Conservation (phyloP, 2,797 vertebrate species). For the Anas bahamensis region DNA sequence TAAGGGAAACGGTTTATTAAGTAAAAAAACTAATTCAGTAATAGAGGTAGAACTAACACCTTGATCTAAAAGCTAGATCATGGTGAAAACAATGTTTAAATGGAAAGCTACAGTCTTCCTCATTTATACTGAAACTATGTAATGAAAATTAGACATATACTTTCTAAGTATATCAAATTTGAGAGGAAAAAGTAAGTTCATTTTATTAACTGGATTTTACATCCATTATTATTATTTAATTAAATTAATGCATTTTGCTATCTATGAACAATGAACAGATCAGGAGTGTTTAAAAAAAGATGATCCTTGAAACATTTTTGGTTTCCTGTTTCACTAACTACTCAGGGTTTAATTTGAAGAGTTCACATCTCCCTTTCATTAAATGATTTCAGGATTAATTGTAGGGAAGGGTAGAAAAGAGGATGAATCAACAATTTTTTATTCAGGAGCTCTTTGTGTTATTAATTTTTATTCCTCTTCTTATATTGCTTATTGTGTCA, state of each 20-base stretch:
- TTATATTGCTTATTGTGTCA: not conserved
- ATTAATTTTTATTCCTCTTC: constrained; percentile 24
- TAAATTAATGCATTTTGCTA: constrained; percentile 49
- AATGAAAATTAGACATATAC: not conserved
- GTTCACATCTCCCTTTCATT: constrained; percentile 33
- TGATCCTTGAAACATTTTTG: constrained; percentile 43
- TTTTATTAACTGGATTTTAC: not conserved
- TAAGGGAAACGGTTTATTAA: not conserved
- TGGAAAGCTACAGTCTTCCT: not conserved
- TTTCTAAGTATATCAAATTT: not conserved
- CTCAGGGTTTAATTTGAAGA: constrained; percentile 50
- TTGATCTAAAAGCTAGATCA: not conserved
- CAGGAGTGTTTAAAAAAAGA: constrained; percentile 21
- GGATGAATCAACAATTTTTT: constrained; percentile 9
- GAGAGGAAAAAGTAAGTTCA: not conserved
- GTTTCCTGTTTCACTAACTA: constrained; percentile 55
- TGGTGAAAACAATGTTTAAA: not conserved
- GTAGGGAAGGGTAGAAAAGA: not conserved
- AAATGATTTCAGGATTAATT: constrained; percentile 54
- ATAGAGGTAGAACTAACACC: not conserved
- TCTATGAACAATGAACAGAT: constrained; percentile 2
- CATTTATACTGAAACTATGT: not conserved
- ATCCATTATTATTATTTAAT: constrained; percentile 32
- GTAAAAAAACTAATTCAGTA: not conserved
- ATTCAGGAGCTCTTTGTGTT: not conserved